Percentiles rank a stretch among this genome's conserved stretches.
These are phyloP conservation scores for Brachyptera putata DNA, from an alignment of 2,888 invertebrate genomes.

Conservation along the genomic window DNA sequence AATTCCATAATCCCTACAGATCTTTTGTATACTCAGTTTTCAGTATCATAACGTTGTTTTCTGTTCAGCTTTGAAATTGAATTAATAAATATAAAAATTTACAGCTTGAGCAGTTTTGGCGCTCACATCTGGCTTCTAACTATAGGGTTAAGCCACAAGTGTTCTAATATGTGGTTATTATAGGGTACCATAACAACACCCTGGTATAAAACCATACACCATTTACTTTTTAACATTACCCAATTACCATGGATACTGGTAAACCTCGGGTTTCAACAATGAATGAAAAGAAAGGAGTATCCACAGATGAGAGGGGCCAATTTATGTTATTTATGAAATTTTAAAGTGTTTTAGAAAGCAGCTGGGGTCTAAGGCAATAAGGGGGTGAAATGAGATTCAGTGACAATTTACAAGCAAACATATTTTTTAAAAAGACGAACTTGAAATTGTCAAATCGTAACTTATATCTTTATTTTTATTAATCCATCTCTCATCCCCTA, in stretches of 20 bases:
- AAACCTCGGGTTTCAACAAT: conserved; percentile 5
- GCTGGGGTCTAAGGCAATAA: conserved; percentile 17
- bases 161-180: conserved; percentile 6
- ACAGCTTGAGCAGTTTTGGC: conserved; percentile 4
- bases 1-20: conserved; percentile 1
- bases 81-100: conserved; percentile 15
- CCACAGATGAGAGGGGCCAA: background rate
- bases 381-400: conserved; percentile 5
- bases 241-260: conserved; percentile 18
- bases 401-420: conserved; percentile 11
- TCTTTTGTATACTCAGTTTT: background rate
- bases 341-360: conserved; percentile 14
- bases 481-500: conserved; percentile 21
- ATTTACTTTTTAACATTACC: background rate
- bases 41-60: background rate
- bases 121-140: background rate
- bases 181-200: background rate
- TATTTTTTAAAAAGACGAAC: background rate
- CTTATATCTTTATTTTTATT: conserved; percentile 29
- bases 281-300: background rate
- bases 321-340: conserved; percentile 17
- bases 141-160: conserved; percentile 15
- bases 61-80: conserved; percentile 12
- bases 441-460: conserved; percentile 24
- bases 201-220: background rate